Evolutionary conservation across 2,888 invertebrate species (phyloP).

Genomic region (Leptopilina myrica): DNA sequence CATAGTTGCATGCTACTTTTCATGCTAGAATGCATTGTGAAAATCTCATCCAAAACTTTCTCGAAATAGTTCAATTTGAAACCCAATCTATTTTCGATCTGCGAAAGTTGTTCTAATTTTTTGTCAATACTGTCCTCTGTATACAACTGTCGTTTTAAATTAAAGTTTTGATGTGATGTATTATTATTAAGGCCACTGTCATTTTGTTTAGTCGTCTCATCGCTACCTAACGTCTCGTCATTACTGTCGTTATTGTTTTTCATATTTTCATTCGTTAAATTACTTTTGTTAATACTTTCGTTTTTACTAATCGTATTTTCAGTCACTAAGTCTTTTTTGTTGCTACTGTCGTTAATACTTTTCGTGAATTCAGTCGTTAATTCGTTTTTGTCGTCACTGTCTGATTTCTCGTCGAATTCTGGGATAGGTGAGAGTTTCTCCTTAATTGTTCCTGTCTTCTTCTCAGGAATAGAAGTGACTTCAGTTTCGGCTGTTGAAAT

Average conservation of each 20-base stretch:
- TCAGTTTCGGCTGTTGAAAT: not conserved
- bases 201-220: no score
- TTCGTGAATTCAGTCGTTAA: no score
- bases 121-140: no score
- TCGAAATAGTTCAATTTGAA: not conserved
- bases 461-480: not conserved
- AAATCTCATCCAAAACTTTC: not conserved
- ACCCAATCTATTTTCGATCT: not conserved
- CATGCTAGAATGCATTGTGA: slow-evolving; percentile 5
- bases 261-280: not conserved
- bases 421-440: no score
- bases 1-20: not conserved
- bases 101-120: no score
- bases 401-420: no score
- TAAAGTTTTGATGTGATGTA: not conserved
- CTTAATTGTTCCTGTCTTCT: not conserved
- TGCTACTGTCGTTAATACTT: no score
- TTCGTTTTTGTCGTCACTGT: no score
- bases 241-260: not conserved
- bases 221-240: not conserved
- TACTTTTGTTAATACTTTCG: not conserved
- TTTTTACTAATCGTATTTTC: not conserved
- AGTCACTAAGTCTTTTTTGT: no score
- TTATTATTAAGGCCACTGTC: not conserved
- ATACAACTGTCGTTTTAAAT: not conserved